Evolutionary conservation across 2,797 vertebrate species (phyloP), one percentile per base, ranked within the genome.

Genomic region (Cephalopachus bancanus): DNA sequence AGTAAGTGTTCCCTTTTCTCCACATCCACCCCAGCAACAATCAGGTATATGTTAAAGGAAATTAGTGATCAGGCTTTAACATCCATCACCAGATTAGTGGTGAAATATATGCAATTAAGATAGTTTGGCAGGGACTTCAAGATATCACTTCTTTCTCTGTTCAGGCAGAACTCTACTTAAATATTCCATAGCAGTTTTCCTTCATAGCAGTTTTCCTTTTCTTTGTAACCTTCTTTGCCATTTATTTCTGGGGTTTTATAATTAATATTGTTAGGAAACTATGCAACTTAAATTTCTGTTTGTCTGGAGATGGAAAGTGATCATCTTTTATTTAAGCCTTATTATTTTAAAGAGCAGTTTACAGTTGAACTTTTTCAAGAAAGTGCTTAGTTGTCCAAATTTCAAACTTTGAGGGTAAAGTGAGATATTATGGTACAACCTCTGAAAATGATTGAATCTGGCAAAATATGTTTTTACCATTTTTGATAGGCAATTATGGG

Each of bases 351-450:
- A 84, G 51, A 89, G 53, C 62, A 37, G 19, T 80, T 84, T 79
- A 8, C 37, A 37, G 1, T 89, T 60, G 94, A 14, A 53, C 74
- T 95, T 93, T 71, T 62, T 93, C 17, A 64, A 88, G 60, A 90
- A 88, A 83, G 17, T 71, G 20, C 16, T 89, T 92, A 60, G 30
- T 93, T 94, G 57, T 95, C 69, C 53, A 93, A n/a, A 71, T 95
- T 96, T 94, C 51, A 84, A 20, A 80, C 49, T 93, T 88, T 59
- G 53, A 93, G 93, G 24, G 2, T 95, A 24, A 65, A 89, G n/a
- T 83, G 78, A 72, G 60, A 57, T 91, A 76, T 20, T 67, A 30
- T 85, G 53, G 53, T 5, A 67, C 6, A 86, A 11, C 16, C 4
- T 91, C 33, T 91, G 55, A 59, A 91, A 83, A 79, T 75, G 22